Conservation (phyloP, 2,113 vertebrate species). For the Psophia crepitans region DNA sequence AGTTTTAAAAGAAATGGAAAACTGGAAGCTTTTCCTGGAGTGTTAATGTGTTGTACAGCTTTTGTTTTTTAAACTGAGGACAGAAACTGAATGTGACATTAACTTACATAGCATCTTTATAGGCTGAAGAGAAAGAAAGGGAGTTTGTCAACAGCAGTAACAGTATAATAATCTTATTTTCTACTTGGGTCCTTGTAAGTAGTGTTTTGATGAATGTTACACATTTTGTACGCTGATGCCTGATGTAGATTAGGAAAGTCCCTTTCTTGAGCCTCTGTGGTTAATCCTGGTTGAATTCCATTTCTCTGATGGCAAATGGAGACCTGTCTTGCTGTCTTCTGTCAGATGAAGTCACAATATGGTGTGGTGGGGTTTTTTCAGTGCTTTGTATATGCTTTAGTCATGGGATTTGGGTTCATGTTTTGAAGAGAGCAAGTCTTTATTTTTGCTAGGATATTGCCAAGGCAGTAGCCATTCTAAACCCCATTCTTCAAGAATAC, state of each 20-base stretch:
- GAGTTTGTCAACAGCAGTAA: background rate
- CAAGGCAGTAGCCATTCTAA: background rate
- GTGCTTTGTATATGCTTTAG: background rate
- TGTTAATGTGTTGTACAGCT: background rate
- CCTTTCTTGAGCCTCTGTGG: background rate
- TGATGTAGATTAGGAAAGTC: background rate
- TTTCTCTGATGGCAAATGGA: slow-evolving; percentile 6
- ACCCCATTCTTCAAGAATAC: background rate
- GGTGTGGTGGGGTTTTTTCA: background rate
- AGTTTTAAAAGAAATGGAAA: background rate
- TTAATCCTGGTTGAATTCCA: slow-evolving; percentile 32
- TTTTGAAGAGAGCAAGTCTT: background rate
- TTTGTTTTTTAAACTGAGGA: background rate
- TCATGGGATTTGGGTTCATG: background rate
- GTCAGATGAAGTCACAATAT: background rate
- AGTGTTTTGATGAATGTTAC: background rate
- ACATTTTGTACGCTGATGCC: background rate
- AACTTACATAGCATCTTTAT: background rate
- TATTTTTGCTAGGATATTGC: background rate
- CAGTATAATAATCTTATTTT: background rate
- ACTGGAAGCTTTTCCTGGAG: background rate
- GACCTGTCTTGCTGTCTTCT: background rate
- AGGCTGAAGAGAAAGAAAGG: background rate
- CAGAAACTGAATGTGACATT: background rate
- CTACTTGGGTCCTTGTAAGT: background rate